Evolutionary conservation across 2,888 invertebrate species (phyloP), one percentile per base, ranked within the genome.

Genomic region (Lasioglossum oenotherae): DNA sequence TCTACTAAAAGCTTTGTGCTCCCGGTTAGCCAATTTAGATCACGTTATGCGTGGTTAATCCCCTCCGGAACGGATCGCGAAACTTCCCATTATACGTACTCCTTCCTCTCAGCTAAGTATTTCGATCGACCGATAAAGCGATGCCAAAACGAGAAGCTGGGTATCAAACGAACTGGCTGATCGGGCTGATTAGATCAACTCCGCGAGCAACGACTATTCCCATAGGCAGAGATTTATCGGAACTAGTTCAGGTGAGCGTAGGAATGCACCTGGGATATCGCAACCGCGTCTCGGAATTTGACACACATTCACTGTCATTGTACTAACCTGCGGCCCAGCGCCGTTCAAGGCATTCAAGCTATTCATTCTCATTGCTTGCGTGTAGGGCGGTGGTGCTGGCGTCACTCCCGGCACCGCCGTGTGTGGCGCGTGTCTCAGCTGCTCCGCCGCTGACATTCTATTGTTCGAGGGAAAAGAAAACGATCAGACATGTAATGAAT

Each of bases 331-430:
- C 83, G 96, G 96, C 89, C 95, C 96, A 79, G 95, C 95, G 86
- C 96, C 96, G 93, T 96, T 95, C 87, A 95, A 91, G 77, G 95
- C 94, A 89, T 94, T 95, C 89, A 96, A 94, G 89, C 96, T 96
- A 90, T 96, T 95, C 94, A 96, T 95, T 90, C 96, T 95, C 92
- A 96, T 96, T 80, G 95, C 95, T 90, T 95, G 95, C 81, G 95
- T 95, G 93, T 98, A 98, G 3, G 98, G 98, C 8, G 98, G 98
- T 69, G 98, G 98, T 74, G 98, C 98, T 35, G 98, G 98, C 64
- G 98, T 98, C 2, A 97, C 97, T 64, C 97, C 97, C 10, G 97
- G 98, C 95, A 97, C 97, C 82, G 96, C 96, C 86, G 94, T 94
- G 91, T 94, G 95, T 84, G 94, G 95, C 91, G 94, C 95, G 93